Evolutionary conservation across 2,888 invertebrate species (phyloP).

Genomic region (Platynereis dumerilii): DNA sequence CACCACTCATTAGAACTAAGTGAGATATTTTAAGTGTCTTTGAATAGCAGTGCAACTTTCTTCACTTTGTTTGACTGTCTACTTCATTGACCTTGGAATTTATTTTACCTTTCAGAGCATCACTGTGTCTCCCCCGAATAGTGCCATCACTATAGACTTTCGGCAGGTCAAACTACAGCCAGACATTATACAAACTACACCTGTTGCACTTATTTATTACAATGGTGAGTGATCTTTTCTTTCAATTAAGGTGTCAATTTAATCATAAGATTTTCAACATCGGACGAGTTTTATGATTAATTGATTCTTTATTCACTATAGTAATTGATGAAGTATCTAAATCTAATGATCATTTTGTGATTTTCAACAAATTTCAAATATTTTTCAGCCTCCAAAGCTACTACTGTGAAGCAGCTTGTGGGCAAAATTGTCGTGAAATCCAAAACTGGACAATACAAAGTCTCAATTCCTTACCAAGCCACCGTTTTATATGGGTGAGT

Average conservation of each 20-base stretch:
- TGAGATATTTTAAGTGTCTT: no score
- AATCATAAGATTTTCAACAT: no score
- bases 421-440: constrained; percentile 67
- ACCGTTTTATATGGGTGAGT: constrained; percentile 65
- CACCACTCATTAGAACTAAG: no score
- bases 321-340: not conserved
- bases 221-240: constrained; percentile 68
- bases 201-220: constrained; percentile 74
- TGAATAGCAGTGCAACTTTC: no score
- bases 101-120: constrained; percentile 62
- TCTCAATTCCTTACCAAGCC: constrained; percentile 73
- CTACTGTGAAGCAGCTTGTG: constrained; percentile 60
- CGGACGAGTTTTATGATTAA: not conserved
- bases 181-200: constrained; percentile 70
- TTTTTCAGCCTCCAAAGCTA: constrained; percentile 62
- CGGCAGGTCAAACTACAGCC: constrained; percentile 73
- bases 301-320: not conserved
- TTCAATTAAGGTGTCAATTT: constrained; percentile 12
- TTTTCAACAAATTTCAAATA: not conserved
- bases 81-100: no score
- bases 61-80: no score
- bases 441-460: constrained; percentile 65
- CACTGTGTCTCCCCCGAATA: constrained; percentile 69
- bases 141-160: constrained; percentile 74
- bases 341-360: not conserved